A percentile compares a stretch with the other conserved stretches of the same genome.
Conservation (phyloP, 1,140 invertebrate species). For the Neodiprion pinetum region DNA sequence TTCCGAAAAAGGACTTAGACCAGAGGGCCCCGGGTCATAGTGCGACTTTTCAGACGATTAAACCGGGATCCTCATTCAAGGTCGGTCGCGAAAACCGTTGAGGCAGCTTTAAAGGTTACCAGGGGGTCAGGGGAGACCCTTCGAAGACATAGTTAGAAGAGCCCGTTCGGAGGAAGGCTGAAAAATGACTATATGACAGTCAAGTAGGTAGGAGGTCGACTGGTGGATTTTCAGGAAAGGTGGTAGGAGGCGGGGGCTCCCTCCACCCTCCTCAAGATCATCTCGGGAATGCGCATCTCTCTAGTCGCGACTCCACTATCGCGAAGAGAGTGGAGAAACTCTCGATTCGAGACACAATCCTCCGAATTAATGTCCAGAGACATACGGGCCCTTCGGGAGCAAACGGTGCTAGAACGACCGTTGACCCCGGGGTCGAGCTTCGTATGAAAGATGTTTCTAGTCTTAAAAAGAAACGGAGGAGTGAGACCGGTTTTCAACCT, state of each 20-base stretch:
- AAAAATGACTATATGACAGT: conserved; percentile 25
- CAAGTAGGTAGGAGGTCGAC: conserved; percentile 24
- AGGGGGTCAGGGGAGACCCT: conserved; percentile 3
- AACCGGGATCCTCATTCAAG: too few species aligned
- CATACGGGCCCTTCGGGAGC: conserved; percentile 20
- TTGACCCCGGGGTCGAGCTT: conserved; percentile 28
- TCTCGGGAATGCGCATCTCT: conserved; percentile 28
- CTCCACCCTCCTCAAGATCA: conserved; percentile 28
- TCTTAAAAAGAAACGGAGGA: conserved; percentile 20
- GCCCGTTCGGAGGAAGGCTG: not conserved
- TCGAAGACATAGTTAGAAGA: conserved; percentile 11
- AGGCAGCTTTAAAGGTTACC: too few species aligned
- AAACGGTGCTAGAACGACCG: conserved; percentile 19
- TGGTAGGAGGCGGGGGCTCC: conserved; percentile 29
- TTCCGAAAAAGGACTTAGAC: too few species aligned
- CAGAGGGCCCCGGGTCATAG: too few species aligned
- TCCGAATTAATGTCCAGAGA: conserved; percentile 16
- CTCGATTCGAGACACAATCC: conserved; percentile 21
- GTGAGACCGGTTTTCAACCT: conserved; percentile 35
- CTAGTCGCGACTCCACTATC: conserved; percentile 29
- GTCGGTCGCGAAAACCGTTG: too few species aligned
- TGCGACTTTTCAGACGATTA: too few species aligned
- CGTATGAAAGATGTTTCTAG: conserved; percentile 37
- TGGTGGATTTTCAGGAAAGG: conserved; percentile 18
- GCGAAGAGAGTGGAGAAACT: conserved; percentile 11